phyloP scores from a whole-genome alignment of 2,888 invertebrate genomes.

The Drosophila engyochracea region DNA sequence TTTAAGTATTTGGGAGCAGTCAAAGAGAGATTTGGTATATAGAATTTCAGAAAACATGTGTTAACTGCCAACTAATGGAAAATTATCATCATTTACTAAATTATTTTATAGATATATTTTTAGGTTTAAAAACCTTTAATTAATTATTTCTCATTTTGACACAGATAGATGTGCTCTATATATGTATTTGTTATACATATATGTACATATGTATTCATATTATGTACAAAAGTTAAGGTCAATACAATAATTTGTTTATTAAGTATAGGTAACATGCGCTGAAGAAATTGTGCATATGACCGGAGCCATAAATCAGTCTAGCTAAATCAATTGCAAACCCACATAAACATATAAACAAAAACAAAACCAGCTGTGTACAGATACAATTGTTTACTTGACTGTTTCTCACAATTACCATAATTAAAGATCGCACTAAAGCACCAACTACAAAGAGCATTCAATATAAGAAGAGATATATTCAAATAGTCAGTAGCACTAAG shows the following conservation, averaged over 20 bases:
- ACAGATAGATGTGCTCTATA: background rate
- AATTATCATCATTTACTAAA: conserved; percentile 8
- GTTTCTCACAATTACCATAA: conserved; percentile 63
- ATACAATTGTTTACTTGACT: conserved; percentile 53
- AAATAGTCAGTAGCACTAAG: background rate
- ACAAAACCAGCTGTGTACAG: conserved; percentile 45
- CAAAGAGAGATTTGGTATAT: background rate
- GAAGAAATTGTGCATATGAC: conserved; percentile 25
- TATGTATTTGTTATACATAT: background rate
- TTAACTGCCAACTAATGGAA: background rate
- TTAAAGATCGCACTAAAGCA: conserved; percentile 40
- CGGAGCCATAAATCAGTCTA: conserved; percentile 42
- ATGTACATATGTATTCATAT: background rate
- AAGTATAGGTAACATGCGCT: conserved; percentile 43
- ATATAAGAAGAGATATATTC: conserved; percentile 6
- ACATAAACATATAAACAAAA: conserved; percentile 23
- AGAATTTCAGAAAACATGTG: background rate
- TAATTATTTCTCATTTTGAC: background rate
- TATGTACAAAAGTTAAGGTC: conserved; percentile 23
- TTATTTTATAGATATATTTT: background rate
- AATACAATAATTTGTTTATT: conserved; percentile 24
- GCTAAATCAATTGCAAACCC: conserved; percentile 7
- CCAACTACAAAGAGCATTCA: conserved; percentile 23
- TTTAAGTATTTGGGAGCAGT: background rate
- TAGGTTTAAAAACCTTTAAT: background rate